phyloP scores from a whole-genome alignment of 2,888 invertebrate species.

The Mimumesa dahlbomi region DNA sequence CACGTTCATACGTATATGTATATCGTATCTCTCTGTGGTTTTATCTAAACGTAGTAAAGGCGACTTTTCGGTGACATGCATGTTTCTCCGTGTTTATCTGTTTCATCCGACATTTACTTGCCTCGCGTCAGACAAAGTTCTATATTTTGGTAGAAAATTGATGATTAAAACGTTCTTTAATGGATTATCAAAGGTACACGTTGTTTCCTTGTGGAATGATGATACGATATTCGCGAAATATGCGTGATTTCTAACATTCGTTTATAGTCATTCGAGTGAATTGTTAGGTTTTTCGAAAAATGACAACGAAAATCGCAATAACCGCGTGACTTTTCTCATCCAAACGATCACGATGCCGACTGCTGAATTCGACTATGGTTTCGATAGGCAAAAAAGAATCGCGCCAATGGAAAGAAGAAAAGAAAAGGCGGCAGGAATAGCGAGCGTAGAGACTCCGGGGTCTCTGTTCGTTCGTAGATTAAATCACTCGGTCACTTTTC shows the following conservation, averaged over 20 bases:
- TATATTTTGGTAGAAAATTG: no score
- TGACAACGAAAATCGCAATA: not conserved
- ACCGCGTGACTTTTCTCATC: slow-evolving; percentile 24
- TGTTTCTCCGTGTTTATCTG: slow-evolving; percentile 28
- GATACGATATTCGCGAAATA: no score
- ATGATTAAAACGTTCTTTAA: no score
- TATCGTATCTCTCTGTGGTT: slow-evolving; percentile 10
- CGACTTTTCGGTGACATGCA: slow-evolving; percentile 15
- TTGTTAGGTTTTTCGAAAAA: no score
- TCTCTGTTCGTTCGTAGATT: slow-evolving; percentile 65
- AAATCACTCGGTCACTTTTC: slow-evolving; percentile 74
- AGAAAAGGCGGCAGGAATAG: slow-evolving; percentile 42
- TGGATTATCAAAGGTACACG: no score
- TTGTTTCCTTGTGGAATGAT: no score
- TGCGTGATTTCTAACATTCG: not conserved
- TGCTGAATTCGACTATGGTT: slow-evolving; percentile 21
- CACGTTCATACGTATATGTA: not conserved
- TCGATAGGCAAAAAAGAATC: slow-evolving; percentile 55
- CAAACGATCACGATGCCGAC: slow-evolving; percentile 12
- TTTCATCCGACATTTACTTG: no score
- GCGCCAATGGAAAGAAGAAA: slow-evolving; percentile 43
- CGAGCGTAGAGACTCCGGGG: slow-evolving; percentile 50
- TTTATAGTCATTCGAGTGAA: no score
- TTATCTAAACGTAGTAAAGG: slow-evolving; percentile 23
- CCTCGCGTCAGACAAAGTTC: no score